Base-by-base conservation (phyloP, 2,797 vertebrate genomes). In the Diglossa cyanea region DNA sequence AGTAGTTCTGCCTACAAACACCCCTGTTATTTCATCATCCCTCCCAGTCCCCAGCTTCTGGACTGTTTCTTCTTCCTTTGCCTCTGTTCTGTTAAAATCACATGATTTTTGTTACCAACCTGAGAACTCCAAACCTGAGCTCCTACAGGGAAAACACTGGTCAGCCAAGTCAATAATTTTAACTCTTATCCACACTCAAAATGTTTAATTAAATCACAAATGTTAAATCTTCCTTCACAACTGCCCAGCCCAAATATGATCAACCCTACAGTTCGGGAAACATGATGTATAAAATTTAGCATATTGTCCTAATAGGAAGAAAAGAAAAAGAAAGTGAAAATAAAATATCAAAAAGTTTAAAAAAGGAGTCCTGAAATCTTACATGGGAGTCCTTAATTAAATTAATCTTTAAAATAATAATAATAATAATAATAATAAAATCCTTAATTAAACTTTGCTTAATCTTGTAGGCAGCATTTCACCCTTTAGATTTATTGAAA, bases 1-100 rank as follows among this genome's bases (percentile, higher is more conserved):
- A 86, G 62, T 21, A 88, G 66, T 45, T 57, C 76, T 76, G 37
- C 24, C 93, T 80, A 74, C 80, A 95, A 88, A 88, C 65, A 88
- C 31, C 51, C 48, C 70, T 50, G 14, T 53, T 88, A 79, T 87
- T 94, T 92, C 92, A 58, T 44, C 91, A 93, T 54, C 33, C 44
- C 25, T 80, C 39, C 55, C 67, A 89, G 10, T 31, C 42, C 28
- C 5, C 72, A 77, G 54, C 23, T 72, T 31, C 75, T 54, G 23
- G 26, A 40, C 1, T 1, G 24, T 40, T 94, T 85, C 77, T 74
- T 76, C 74, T 85, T 88, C 62, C 42, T 84, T 50, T 72, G 57
- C 50, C 17, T 72, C 68, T 81, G 31, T 79, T 88, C 57, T 93
- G 53, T 33, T 92, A 80, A 87, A 91, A 72, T 80, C 57, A 62